phyloP scores from a whole-genome alignment of 37 sponge, comb jelly and placozoan species.

The Dysidea cf. avara region DNA sequence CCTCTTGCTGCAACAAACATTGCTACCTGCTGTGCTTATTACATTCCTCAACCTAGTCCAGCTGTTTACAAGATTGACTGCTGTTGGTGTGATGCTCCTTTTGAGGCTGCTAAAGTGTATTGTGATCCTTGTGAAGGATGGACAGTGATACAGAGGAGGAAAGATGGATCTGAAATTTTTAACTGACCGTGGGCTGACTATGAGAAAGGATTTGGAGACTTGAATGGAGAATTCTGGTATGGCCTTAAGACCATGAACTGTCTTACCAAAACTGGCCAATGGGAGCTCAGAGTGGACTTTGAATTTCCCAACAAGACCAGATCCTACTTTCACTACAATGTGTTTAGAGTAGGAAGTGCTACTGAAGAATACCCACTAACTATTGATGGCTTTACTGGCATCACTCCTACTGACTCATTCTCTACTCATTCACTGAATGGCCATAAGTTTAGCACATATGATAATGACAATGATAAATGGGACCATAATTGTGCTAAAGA shows the following conservation, averaged over 20 bases:
- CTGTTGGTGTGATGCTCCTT: background rate
- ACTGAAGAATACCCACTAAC: slow-evolving; percentile 2
- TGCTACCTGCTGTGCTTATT: background rate
- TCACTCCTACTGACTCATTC: slow-evolving; percentile 10
- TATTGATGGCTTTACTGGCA: slow-evolving; percentile 31
- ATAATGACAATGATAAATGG: slow-evolving; percentile 18
- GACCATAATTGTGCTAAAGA: slow-evolving; percentile 1
- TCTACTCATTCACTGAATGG: background rate
- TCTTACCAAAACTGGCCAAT: background rate
- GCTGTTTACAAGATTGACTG: slow-evolving; percentile 20
- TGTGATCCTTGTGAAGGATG: slow-evolving; percentile 20
- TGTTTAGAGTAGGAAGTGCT: slow-evolving; percentile 22
- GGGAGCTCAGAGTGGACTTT: slow-evolving; percentile 15
- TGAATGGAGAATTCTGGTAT: slow-evolving; percentile 29
- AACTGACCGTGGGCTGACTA: slow-evolving; percentile 19
- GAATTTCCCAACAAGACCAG: background rate
- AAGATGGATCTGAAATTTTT: slow-evolving; percentile 34
- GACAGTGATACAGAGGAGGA: slow-evolving; percentile 30
- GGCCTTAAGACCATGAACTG: slow-evolving; percentile 23
- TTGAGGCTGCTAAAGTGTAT: background rate
- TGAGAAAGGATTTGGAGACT: slow-evolving; percentile 34
- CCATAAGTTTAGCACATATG: slow-evolving; percentile 15
- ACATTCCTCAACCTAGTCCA: background rate
- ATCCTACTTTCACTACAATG: slow-evolving; percentile 17
- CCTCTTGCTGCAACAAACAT: background rate